Evolutionary conservation across 92 coral and sea anemone genomes (phyloP).

Genomic region (Siderastrea radians): DNA sequence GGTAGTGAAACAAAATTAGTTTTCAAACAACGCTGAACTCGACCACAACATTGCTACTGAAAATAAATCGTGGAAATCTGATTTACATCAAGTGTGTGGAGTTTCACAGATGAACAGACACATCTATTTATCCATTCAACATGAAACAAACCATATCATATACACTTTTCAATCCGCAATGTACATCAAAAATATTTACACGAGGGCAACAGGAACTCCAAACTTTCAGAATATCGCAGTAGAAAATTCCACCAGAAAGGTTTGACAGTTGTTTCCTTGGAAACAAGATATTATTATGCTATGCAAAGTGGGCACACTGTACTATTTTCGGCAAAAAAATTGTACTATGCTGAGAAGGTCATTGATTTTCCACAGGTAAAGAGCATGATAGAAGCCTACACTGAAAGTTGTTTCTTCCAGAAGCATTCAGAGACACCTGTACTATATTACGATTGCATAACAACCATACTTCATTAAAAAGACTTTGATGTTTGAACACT

Average conservation of each 20-base stretch:
- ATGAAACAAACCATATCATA: background rate
- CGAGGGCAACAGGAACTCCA: background rate
- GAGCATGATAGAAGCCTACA: background rate
- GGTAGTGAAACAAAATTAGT: too few species aligned
- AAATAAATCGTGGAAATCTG: too few species aligned
- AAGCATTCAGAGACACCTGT: background rate
- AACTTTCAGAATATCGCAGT: background rate
- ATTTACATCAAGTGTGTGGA: too few species aligned
- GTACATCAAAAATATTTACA: background rate
- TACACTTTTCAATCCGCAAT: background rate
- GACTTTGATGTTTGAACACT: background rate
- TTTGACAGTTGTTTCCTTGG: constrained; percentile 33
- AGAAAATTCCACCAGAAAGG: background rate
- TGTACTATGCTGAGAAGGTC: background rate
- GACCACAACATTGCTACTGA: too few species aligned
- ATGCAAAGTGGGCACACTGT: background rate
- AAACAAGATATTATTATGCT: constrained; percentile 27
- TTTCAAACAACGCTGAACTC: too few species aligned
- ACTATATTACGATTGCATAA: constrained; percentile 4
- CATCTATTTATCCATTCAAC: background rate
- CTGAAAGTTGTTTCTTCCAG: background rate
- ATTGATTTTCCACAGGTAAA: constrained; percentile 35
- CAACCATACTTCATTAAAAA: background rate
- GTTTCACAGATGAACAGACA: too few species aligned
- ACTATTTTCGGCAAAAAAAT: constrained; percentile 21